These are phyloP conservation scores for Melanerpes formicivorus DNA, from an alignment of 2,113 vertebrate species.

Conservation along the genomic window DNA sequence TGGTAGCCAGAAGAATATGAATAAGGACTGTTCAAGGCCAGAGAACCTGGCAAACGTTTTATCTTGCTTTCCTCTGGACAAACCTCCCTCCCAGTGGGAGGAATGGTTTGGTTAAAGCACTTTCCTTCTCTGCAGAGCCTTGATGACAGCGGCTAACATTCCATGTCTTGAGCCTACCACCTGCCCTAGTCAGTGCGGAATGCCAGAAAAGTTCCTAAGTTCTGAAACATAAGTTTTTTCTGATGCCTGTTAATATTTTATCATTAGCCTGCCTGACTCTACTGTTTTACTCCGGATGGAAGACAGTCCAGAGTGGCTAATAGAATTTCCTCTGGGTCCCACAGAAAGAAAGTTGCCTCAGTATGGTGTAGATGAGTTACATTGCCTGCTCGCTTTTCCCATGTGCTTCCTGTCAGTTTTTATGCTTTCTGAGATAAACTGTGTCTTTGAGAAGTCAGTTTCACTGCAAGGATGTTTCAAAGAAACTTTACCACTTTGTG, in stretches of 20 bases:
- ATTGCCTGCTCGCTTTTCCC: background rate
- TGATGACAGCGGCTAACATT: background rate
- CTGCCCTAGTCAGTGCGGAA: background rate
- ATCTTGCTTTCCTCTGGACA: background rate
- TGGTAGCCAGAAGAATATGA: background rate
- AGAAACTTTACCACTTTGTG: background rate
- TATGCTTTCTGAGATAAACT: background rate
- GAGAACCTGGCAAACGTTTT: background rate
- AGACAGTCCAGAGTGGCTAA: background rate
- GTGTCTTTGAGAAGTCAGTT: background rate
- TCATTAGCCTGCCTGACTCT: background rate
- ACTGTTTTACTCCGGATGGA: background rate
- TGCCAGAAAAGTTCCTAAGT: background rate
- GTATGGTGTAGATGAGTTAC: background rate
- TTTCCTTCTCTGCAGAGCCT: background rate
- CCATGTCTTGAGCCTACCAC: background rate
- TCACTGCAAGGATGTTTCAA: background rate
- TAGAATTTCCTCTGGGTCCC: background rate
- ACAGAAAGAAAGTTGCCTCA: background rate
- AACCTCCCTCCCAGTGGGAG: background rate
- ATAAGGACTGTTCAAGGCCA: background rate
- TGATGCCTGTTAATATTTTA: background rate
- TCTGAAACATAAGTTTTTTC: background rate
- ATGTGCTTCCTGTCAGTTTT: background rate
- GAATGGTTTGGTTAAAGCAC: background rate